These are phyloP conservation scores for Drosophila quinaria DNA, from an alignment of 2,888 invertebrate genomes.

Conservation along the genomic window DNA sequence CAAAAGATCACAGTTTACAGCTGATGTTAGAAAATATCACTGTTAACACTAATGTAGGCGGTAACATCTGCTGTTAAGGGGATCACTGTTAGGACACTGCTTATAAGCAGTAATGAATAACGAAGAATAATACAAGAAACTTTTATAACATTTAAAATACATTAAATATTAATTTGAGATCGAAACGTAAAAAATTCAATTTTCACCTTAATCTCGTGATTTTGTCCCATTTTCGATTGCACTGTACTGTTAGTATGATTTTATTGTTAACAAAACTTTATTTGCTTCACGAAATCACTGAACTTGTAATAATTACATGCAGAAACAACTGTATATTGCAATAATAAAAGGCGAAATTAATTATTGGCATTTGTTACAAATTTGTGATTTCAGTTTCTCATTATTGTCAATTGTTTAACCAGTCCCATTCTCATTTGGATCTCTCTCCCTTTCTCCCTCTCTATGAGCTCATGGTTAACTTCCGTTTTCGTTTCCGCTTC, in stretches of 20 bases:
- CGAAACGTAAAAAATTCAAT: too few species aligned
- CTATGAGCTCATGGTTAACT: constrained; percentile 16
- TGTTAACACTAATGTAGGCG: too few species aligned
- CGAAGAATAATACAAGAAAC: too few species aligned
- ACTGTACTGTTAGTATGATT: neutral
- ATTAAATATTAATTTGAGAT: too few species aligned
- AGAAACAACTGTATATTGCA: constrained; percentile 5
- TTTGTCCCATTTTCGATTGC: too few species aligned
- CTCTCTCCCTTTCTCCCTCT: neutral
- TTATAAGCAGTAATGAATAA: too few species aligned
- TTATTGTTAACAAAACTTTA: neutral
- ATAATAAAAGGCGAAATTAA: constrained; percentile 42
- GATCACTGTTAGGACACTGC: neutral
- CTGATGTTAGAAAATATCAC: neutral
- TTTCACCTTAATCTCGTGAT: too few species aligned
- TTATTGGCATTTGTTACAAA: constrained; percentile 54
- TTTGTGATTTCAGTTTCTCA: constrained; percentile 37
- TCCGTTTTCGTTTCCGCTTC: constrained; percentile 40
- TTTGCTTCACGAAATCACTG: neutral
- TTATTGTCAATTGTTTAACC: constrained; percentile 26
- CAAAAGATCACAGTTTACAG: neutral
- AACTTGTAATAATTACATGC: constrained; percentile 4
- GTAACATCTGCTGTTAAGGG: neutral
- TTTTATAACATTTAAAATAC: too few species aligned
- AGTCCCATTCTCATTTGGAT: neutral